Percentiles rank a stretch among this genome's conserved stretches.
phyloP scores from a whole-genome alignment of 2,797 vertebrate genomes.

The Harpagifer antarcticus region DNA sequence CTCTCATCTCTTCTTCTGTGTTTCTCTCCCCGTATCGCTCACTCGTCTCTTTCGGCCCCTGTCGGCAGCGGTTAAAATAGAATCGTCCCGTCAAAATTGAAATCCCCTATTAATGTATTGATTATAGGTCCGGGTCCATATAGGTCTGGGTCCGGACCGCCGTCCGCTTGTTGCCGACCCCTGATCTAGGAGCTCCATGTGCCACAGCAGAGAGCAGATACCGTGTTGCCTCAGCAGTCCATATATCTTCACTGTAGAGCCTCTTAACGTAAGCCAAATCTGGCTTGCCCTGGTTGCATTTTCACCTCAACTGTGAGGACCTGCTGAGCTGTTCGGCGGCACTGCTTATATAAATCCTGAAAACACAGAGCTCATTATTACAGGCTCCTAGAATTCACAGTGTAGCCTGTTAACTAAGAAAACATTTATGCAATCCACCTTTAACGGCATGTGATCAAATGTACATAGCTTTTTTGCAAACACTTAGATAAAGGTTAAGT shows the following conservation, averaged over 20 bases:
- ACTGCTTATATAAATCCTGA: slow-evolving; percentile 29
- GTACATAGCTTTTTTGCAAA: not conserved
- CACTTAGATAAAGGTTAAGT: too few species aligned
- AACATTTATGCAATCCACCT: not conserved
- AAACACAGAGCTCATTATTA: slow-evolving; percentile 29
- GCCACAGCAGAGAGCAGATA: slow-evolving; percentile 22
- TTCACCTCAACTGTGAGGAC: slow-evolving; percentile 4
- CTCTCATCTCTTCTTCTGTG: too few species aligned
- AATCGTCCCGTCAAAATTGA: too few species aligned
- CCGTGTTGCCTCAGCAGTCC: slow-evolving; percentile 10
- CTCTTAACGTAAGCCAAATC: slow-evolving; percentile 23
- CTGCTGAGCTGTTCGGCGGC: slow-evolving; percentile 10
- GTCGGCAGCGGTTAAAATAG: too few species aligned
- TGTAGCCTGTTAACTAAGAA: not conserved
- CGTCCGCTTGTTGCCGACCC: too few species aligned
- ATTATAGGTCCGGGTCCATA: too few species aligned
- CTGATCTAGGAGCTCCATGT: not conserved
- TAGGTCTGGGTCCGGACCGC: too few species aligned
- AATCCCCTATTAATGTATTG: too few species aligned
- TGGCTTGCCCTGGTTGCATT: slow-evolving; percentile 1
- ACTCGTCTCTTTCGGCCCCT: too few species aligned
- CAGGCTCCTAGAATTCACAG: slow-evolving; percentile 12
- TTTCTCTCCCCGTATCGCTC: too few species aligned
- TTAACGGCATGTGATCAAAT: not conserved
- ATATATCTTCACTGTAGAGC: slow-evolving; percentile 1